Evolutionary conservation across 23 tunicate genomes (phyloP).

Genomic region (Corella eumyota): DNA sequence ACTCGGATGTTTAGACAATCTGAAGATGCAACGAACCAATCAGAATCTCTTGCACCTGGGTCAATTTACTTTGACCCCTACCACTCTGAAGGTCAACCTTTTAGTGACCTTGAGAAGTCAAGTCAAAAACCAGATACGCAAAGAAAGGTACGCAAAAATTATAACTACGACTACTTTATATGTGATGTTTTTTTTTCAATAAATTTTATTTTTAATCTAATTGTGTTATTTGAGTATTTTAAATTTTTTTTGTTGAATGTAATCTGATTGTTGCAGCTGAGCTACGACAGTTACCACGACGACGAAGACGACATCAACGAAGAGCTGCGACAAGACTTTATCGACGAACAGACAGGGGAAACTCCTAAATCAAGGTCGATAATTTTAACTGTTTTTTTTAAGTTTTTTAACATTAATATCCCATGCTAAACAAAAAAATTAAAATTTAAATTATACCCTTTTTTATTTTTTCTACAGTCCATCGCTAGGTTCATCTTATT

Average conservation of each 20-base stretch:
- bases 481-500: conserved; percentile 1
- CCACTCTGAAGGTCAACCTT: conserved; percentile 31
- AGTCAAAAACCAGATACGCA: conserved; percentile 9
- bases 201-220: background rate
- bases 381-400: background rate
- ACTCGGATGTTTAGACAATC: background rate
- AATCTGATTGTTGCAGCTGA: background rate
- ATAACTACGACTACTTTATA: too few relatives aligned
- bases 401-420: background rate
- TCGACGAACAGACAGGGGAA: conserved; percentile 68
- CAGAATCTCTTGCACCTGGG: conserved; percentile 8
- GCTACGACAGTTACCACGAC: conserved; percentile 3
- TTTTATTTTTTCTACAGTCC: conserved; percentile 3
- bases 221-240: background rate
- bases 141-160: too few relatives aligned
- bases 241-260: background rate
- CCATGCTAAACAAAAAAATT: too few relatives aligned
- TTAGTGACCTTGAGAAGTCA: conserved; percentile 28
- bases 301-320: conserved; percentile 43
- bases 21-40: background rate
- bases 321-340: conserved; percentile 29
- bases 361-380: conserved; percentile 18
- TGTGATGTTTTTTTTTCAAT: background rate
- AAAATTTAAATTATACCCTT: too few relatives aligned
- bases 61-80: conserved; percentile 38